Base-by-base conservation (phyloP, 2,888 invertebrate genomes). In the Parnassius glacialis region DNA sequence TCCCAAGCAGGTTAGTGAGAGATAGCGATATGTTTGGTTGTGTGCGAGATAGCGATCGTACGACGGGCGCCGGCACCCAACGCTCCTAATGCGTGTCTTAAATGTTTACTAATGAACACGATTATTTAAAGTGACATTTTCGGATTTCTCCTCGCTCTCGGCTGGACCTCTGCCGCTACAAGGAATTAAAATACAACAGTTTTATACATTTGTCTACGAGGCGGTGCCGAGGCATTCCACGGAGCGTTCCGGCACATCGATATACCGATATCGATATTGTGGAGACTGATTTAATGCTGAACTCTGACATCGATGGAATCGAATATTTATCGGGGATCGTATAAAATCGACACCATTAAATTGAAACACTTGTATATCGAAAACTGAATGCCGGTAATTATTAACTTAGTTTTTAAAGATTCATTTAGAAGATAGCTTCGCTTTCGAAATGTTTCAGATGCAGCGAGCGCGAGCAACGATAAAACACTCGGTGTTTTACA, bases 21-120 rank as follows among this genome's bases (percentile, higher is more conserved):
- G 85, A 84, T 68, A 69, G 77, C 57, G 64, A 67, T 77, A 80
- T 73, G 74, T 81, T 79, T 74, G 74, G 74, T 16, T 48, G 72
- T 75, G 74, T 66, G 65, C 64, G 66, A 80, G 87, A 88, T 87
- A 74, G 78, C 73, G 80, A 87, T 88, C 86, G 76, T 54, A 70
- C 75, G 74, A 75, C 78, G 80, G 87, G 89, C 89, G 87, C 87
- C 89, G 85, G 87, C 87, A 87, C 86, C 89, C 87, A 80, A 72
- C 83, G 78, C 79, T 80, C 83, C 84, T 89, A 90, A 90, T 89
- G 88, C 87, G 83, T 84, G 87, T 86, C 84, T 90, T 86, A 87
- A 90, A 90, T 90, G 89, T 88, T 87, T 87, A 89, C 88, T 90
- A 91, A 91, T 89, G 89, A 90, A 85, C 85, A 88, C 85, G 86